These are phyloP conservation scores for Limulus polyphemus DNA, from an alignment of 2,888 invertebrate species.

Conservation along the genomic window DNA sequence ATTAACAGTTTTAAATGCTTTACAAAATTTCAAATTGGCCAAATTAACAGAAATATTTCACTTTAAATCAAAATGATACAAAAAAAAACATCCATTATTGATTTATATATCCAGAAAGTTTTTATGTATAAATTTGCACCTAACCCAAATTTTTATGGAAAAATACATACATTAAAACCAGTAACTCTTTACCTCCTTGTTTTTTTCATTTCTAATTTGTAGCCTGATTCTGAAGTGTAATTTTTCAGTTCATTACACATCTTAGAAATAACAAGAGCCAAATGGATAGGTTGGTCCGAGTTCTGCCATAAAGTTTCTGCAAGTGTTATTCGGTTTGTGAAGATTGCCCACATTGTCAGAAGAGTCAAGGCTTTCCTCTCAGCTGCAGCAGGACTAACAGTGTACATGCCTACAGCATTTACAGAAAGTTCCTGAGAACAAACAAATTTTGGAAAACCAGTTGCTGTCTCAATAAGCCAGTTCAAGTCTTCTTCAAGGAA, in stretches of 20 bases:
- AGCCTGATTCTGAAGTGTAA: conserved; percentile 26
- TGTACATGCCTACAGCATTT: conserved; percentile 30
- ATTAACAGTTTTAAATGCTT: no score
- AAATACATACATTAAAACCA: not conserved
- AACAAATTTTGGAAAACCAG: conserved; percentile 33
- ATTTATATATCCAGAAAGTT: no score
- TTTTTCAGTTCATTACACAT: conserved; percentile 23
- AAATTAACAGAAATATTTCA: no score
- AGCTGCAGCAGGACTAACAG: conserved; percentile 24
- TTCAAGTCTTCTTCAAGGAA: conserved; percentile 29
- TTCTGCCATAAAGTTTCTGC: conserved; percentile 29
- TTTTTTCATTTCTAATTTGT: conserved; percentile 27
- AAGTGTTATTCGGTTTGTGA: conserved; percentile 26
- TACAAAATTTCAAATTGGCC: no score
- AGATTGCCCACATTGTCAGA: conserved; percentile 29
- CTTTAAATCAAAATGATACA: no score
- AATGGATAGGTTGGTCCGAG: conserved; percentile 29
- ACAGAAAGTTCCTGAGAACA: conserved; percentile 33
- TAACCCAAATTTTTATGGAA: no score
- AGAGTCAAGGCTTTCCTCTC: conserved; percentile 28
- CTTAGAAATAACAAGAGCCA: conserved; percentile 29
- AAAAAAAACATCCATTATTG: no score
- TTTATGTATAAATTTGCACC: no score
- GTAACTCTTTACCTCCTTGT: conserved; percentile 18
- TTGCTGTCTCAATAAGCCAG: conserved; percentile 30